A percentile compares a stretch with the other conserved stretches of the same genome.
Evolutionary conservation across 23 tunicate genomes (phyloP).

Genomic region (Phallusia fumigata): DNA sequence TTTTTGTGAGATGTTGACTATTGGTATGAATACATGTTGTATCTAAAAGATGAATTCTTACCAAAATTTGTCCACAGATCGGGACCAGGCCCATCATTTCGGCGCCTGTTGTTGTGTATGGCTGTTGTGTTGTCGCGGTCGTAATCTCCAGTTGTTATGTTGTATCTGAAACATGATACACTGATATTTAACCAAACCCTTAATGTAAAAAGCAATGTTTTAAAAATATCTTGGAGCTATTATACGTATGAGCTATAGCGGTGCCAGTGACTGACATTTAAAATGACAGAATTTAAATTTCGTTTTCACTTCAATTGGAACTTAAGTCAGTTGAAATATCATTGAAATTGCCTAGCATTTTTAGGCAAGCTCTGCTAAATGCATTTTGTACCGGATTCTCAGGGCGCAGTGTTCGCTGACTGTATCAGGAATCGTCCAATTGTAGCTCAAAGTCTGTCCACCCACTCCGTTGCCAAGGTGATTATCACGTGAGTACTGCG

Average conservation of each 20-base stretch:
- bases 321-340: no score
- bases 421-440: slow-evolving; percentile 84
- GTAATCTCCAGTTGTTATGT: slow-evolving; percentile 90
- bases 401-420: slow-evolving; percentile 57
- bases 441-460: slow-evolving; percentile 59
- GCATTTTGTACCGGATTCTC: slow-evolving; percentile 70
- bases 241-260: no score
- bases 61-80: slow-evolving; percentile 81
- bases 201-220: no score
- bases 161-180: slow-evolving; percentile 83
- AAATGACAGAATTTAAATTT: no score
- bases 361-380: neutral
- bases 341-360: no score
- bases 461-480: slow-evolving; percentile 87
- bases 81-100: slow-evolving; percentile 27
- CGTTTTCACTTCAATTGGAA: no score
- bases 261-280: no score
- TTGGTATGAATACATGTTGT: no score
- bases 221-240: no score
- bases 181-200: no score
- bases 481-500: slow-evolving; percentile 79
- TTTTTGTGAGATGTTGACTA: no score
- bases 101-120: slow-evolving; percentile 30
- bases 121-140: slow-evolving; percentile 62
- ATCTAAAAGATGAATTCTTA: slow-evolving; percentile 24